These are phyloP conservation scores for Platorchestia sp. DNA, from an alignment of 1,140 invertebrate species.

Conservation along the genomic window DNA sequence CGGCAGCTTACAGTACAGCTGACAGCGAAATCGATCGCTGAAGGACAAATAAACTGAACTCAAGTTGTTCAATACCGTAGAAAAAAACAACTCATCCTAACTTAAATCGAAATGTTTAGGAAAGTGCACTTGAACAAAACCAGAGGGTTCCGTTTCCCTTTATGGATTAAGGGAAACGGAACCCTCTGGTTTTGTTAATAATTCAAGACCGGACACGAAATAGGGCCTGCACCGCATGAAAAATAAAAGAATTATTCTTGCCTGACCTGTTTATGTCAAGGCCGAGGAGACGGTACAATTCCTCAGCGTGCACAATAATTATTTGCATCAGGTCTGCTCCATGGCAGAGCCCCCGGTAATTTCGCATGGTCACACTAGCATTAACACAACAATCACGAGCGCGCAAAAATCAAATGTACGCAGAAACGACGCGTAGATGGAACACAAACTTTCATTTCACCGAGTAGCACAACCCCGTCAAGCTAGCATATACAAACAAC, in stretches of 20 bases:
- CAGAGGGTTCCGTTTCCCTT: too few species aligned
- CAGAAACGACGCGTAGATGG: background rate
- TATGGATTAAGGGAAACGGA: background rate
- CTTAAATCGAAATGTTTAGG: background rate
- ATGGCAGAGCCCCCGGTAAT: background rate
- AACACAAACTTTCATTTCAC: too few species aligned
- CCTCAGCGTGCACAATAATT: background rate
- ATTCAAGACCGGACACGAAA: background rate
- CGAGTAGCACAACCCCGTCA: too few species aligned
- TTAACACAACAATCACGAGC: background rate
- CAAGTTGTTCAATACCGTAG: background rate
- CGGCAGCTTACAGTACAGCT: background rate
- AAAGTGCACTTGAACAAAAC: background rate
- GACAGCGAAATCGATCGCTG: background rate
- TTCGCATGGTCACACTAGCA: background rate
- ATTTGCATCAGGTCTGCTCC: background rate
- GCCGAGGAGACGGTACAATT: background rate
- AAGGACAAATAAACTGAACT: background rate
- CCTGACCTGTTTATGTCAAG: background rate
- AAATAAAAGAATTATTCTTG: background rate
- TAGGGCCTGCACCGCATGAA: background rate
- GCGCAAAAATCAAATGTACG: background rate
- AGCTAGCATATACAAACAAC: too few species aligned
- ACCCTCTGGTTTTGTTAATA: background rate
- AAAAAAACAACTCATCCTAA: background rate